Evolutionary conservation across 2,797 vertebrate genomes (phyloP).

Genomic region (Coregonus ussuriensis): DNA sequence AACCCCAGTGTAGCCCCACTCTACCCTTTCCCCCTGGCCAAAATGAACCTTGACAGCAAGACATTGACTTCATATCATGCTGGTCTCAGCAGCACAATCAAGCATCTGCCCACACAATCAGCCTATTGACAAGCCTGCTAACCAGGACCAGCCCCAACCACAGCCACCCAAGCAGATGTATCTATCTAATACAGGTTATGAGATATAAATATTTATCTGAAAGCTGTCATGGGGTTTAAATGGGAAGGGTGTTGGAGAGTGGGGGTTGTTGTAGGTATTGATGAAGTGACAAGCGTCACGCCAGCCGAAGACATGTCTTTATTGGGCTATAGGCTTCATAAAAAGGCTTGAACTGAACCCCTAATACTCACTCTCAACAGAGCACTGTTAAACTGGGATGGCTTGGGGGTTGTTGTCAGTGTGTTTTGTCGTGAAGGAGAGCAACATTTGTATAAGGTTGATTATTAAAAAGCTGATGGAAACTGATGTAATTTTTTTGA

Average conservation of each 20-base stretch:
- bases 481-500: background rate
- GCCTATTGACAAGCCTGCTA: slow-evolving; percentile 80
- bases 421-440: background rate
- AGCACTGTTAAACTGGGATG: background rate
- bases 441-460: background rate
- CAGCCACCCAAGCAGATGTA: background rate
- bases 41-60: slow-evolving; percentile 49
- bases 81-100: slow-evolving; percentile 53
- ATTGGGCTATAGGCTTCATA: slow-evolving; percentile 60
- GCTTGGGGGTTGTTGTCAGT: background rate
- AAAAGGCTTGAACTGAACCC: background rate
- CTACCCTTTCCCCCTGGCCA: slow-evolving; percentile 24
- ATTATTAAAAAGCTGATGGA: background rate
- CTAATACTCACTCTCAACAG: background rate
- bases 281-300: slow-evolving; percentile 76
- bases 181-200: slow-evolving; percentile 4
- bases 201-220: slow-evolving; percentile 76
- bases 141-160: slow-evolving; percentile 34
- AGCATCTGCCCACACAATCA: slow-evolving; percentile 79
- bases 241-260: slow-evolving; percentile 32
- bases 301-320: slow-evolving; percentile 60
- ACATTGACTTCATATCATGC: slow-evolving; percentile 73
- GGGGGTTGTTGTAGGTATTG: slow-evolving; percentile 76
- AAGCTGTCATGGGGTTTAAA: slow-evolving; percentile 76
- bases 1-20: slow-evolving; percentile 3